Base-by-base conservation (phyloP, 2,888 invertebrate species). In the Metopia argyrocephala region DNA sequence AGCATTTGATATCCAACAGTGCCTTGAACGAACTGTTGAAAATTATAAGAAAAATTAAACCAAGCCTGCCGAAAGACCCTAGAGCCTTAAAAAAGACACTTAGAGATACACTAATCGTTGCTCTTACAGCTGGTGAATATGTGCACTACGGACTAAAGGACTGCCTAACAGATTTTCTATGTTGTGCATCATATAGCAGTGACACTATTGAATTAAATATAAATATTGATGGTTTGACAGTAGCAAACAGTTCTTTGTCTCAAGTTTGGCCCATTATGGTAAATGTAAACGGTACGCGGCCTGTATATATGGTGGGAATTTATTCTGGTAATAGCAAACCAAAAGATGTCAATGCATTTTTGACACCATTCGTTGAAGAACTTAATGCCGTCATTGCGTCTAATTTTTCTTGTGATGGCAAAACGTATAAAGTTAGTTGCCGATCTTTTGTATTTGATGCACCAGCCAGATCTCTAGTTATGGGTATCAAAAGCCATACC, bases 111-210 rank as follows among this genome's bases (percentile, higher is more conserved):
- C 23, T 45, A 31, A n/a, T 52, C 2, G 38, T 52, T 23, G 6
- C 52, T 12, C 1, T 79, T 12, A 45, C 20, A 25, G 62, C 61
- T 56, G 75, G 56, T 3, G 74, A 68, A 61, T 70, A 70, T 52
- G 23, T 65, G 7, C 70, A 75, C 54, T 76, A 79, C 52, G 79
- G 76, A 4, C 15, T 76, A 25, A 57, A 70, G 21, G 79, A 79
- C 45, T 65, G 74, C 20, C 45, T 79, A 15, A 68, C 79, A 9
- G 74, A 79, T 62, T 68, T 68, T 15, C 62, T 76, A 5, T 46
- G 25, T 27, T 18, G 21, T n/a, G 21, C n/a, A 0, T 1, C 20
- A n/a, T 70, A 46, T 54, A 18, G 27, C 3, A 15, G 20, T 27
- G 45, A 54, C 12, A 68, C 18, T 25, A 46, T 69, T n/a, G 57